Evolutionary conservation across 2,888 invertebrate species (phyloP).

Genomic region (Globia sparganii): DNA sequence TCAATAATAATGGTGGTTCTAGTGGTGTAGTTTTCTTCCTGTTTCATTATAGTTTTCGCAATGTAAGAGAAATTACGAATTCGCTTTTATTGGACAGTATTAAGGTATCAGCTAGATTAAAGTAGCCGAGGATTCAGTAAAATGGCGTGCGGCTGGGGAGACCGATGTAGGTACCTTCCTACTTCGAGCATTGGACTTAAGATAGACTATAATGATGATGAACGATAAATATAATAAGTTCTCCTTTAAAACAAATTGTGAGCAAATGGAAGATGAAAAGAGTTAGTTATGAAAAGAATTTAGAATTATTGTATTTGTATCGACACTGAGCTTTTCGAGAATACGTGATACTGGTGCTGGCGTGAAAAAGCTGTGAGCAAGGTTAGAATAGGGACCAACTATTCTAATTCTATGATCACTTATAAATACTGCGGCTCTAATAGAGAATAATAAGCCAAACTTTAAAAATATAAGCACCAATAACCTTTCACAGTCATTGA

Average conservation of each 20-base stretch:
- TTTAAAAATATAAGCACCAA: background rate
- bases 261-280: background rate
- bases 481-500: constrained; percentile 19
- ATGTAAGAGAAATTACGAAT: constrained; percentile 16
- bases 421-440: background rate
- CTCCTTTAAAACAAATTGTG: background rate
- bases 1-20: constrained; percentile 34
- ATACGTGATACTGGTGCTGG: too few relatives aligned
- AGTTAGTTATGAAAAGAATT: too few relatives aligned
- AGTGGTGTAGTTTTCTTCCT: constrained; percentile 39
- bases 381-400: background rate
- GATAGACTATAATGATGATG: too few relatives aligned
- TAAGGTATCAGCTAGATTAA: background rate
- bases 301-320: too few relatives aligned
- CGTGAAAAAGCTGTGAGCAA: background rate
- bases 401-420: background rate
- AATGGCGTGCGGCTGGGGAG: background rate
- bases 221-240: too few relatives aligned
- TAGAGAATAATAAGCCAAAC: background rate
- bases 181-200: background rate
- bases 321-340: background rate
- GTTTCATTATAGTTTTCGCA: constrained; percentile 26
- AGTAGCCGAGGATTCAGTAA: background rate
- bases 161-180: background rate
- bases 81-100: background rate